Percentiles rank a stretch among this genome's conserved stretches.
phyloP scores from a whole-genome alignment of 2,797 vertebrate species.

The Leucoraja ocellata region DNA sequence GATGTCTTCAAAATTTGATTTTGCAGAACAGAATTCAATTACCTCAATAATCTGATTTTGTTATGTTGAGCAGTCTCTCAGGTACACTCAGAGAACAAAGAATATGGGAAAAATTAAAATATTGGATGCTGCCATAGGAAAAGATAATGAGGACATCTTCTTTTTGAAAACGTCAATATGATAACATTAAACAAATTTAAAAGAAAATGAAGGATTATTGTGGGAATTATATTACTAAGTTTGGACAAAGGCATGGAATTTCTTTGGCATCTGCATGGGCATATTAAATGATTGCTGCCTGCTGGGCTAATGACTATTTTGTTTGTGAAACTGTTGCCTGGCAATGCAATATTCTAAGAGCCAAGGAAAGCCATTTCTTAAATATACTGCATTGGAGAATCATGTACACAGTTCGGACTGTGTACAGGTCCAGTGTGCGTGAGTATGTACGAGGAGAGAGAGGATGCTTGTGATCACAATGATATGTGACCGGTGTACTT shows the following conservation, averaged over 20 bases:
- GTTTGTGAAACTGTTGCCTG: too few relatives aligned
- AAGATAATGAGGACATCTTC: constrained; percentile 22
- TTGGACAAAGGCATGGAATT: neutral
- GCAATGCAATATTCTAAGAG: too few relatives aligned
- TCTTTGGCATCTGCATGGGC: too few relatives aligned
- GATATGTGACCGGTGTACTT: too few relatives aligned
- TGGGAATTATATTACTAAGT: neutral
- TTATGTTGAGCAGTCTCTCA: constrained; percentile 87
- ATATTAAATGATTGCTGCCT: too few relatives aligned
- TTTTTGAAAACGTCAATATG: neutral
- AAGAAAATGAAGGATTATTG: neutral
- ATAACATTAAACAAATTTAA: neutral
- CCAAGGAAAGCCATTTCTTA: too few relatives aligned
- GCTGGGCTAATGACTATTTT: too few relatives aligned
- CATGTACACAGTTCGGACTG: too few relatives aligned
- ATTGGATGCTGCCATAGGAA: neutral
- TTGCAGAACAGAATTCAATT: constrained; percentile 95
- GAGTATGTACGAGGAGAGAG: too few relatives aligned
- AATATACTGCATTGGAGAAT: too few relatives aligned
- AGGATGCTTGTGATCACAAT: too few relatives aligned
- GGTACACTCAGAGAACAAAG: constrained; percentile 80
- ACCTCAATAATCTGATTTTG: constrained; percentile 95
- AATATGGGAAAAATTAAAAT: constrained; percentile 72
- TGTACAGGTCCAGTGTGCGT: too few relatives aligned
- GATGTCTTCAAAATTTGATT: constrained; percentile 76